Conservation (phyloP, 2,888 invertebrate species). For the Phalera bucephala region DNA sequence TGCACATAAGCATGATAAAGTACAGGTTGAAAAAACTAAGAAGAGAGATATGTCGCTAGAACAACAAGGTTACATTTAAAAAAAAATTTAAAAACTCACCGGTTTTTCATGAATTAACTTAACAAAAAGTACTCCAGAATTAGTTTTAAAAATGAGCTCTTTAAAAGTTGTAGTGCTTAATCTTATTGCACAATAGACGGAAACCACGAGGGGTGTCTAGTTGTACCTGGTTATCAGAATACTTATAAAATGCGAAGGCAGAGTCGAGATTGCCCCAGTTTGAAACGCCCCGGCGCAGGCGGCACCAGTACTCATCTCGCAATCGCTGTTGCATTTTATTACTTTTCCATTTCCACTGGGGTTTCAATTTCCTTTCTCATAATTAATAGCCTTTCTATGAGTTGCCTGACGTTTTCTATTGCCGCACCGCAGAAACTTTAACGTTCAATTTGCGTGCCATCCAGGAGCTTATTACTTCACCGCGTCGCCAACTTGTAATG, state of each 20-base stretch:
- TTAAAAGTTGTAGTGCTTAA: background rate
- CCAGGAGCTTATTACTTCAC: conserved; percentile 48
- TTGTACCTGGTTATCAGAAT: conserved; percentile 24
- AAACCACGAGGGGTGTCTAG: conserved; percentile 12
- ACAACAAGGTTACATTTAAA: too few relatives aligned
- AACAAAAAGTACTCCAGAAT: background rate
- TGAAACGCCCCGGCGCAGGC: conserved; percentile 25
- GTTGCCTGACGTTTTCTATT: conserved; percentile 70
- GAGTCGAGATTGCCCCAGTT: conserved; percentile 44
- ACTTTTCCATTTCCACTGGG: conserved; percentile 82
- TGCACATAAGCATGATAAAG: too few relatives aligned
- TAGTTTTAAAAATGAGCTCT: background rate
- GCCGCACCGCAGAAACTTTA: conserved; percentile 64
- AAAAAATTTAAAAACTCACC: too few relatives aligned
- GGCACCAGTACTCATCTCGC: conserved; percentile 65
- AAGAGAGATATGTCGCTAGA: too few relatives aligned
- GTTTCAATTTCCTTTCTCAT: conserved; percentile 81
- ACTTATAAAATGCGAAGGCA: conserved; percentile 28
- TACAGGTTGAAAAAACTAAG: too few relatives aligned
- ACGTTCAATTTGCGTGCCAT: conserved; percentile 68
- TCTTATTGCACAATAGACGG: background rate
- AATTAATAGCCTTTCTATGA: conserved; percentile 79
- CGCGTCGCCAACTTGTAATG: conserved; percentile 12
- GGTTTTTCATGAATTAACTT: too few relatives aligned
- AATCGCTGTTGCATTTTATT: conserved; percentile 82